phyloP scores from a whole-genome alignment of 2,113 vertebrate species.

The Furnarius figulus region DNA sequence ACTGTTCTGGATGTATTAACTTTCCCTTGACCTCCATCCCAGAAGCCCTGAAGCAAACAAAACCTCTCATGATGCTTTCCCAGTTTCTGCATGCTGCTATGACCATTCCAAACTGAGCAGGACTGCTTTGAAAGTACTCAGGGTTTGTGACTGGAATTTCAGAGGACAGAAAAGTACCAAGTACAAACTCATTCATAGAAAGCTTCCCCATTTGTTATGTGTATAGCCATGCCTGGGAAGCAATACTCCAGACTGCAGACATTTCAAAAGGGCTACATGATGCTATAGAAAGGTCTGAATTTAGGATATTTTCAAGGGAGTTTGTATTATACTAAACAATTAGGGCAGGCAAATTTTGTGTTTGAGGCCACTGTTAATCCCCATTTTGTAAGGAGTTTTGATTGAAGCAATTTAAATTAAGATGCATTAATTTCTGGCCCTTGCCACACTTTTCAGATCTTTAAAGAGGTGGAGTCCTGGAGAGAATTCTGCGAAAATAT shows the following conservation, averaged over 20 bases:
- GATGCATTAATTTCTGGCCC: background rate
- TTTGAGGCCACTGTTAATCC: background rate
- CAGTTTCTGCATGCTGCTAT: background rate
- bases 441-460: background rate
- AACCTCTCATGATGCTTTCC: background rate
- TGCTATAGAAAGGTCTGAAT: background rate
- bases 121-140: background rate
- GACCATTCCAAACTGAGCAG: background rate
- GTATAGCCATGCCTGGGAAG: background rate
- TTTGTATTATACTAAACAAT: background rate
- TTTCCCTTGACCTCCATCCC: background rate
- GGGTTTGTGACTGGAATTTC: background rate
- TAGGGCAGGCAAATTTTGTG: background rate
- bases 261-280: background rate
- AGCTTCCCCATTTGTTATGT: background rate
- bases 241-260: background rate
- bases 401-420: background rate
- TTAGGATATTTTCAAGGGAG: background rate
- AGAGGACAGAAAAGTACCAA: background rate
- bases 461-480: background rate
- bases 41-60: background rate
- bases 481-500: background rate
- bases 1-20: fast-evolving
- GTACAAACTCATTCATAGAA: background rate
- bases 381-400: background rate